These are phyloP conservation scores for Coelogynopora nodosa DNA, from an alignment of 2,888 invertebrate genomes.

Conservation along the genomic window DNA sequence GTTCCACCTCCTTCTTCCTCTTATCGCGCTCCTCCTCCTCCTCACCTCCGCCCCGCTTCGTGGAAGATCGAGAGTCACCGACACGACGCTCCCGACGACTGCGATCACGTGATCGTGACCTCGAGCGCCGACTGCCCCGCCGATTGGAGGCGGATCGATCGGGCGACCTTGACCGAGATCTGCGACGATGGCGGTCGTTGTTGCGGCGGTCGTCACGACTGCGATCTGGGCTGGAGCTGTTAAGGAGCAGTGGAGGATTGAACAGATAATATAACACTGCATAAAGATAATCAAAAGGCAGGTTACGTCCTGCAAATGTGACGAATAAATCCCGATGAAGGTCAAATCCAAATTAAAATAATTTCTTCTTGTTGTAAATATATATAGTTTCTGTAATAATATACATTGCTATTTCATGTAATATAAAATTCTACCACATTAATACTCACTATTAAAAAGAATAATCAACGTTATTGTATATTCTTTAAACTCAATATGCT, in stretches of 20 bases:
- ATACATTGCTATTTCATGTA: too few species aligned
- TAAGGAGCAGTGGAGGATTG: not conserved
- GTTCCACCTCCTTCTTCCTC: not conserved
- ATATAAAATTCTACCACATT: too few species aligned
- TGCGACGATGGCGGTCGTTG: slow-evolving; percentile 8
- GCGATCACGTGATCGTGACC: slow-evolving; percentile 50
- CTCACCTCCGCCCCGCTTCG: slow-evolving; percentile 43
- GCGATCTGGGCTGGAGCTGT: slow-evolving; percentile 43
- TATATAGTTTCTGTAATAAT: not conserved
- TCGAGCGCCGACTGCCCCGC: not conserved
- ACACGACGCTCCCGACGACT: slow-evolving; percentile 42
- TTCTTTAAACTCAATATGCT: too few species aligned
- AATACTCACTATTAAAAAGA: too few species aligned
- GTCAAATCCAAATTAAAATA: too few species aligned
- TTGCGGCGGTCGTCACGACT: slow-evolving; percentile 7
- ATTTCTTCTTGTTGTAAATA: too few species aligned
- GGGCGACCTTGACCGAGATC: slow-evolving; percentile 21
- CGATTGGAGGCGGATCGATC: not conserved
- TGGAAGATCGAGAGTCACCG: slow-evolving; percentile 46
- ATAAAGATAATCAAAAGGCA: too few species aligned
- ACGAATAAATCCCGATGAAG: too few species aligned
- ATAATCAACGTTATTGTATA: too few species aligned
- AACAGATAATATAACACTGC: too few species aligned
- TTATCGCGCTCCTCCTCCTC: not conserved
- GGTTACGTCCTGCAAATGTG: too few species aligned